These are phyloP conservation scores for Enoplosus armatus DNA, from an alignment of 2,797 vertebrate genomes.

Conservation along the genomic window DNA sequence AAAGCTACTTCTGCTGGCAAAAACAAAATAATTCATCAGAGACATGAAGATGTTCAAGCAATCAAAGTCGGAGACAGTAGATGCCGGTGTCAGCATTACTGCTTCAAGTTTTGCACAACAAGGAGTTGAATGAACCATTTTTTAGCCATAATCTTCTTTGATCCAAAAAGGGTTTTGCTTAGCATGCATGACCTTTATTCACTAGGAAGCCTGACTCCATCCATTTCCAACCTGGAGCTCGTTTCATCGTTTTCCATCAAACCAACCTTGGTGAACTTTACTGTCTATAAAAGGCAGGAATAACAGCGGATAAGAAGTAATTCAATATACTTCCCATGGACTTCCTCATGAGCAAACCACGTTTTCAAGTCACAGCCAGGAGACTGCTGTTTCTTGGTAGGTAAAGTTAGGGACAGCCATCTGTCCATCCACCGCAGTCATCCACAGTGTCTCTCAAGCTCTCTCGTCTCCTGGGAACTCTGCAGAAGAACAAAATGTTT, in stretches of 20 bases:
- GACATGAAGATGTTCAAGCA: slow-evolving; percentile 57
- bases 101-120: slow-evolving; percentile 36
- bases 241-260: slow-evolving; percentile 37
- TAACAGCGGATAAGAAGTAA: slow-evolving; percentile 4
- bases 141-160: slow-evolving; percentile 22
- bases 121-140: slow-evolving; percentile 35
- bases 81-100: slow-evolving; percentile 49
- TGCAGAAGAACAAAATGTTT: background rate
- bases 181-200: slow-evolving; percentile 33
- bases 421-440: background rate
- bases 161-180: slow-evolving; percentile 48
- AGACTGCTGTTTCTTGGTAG: background rate
- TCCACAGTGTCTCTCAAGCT: background rate
- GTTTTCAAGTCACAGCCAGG: background rate
- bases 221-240: slow-evolving; percentile 23
- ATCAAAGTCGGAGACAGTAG: slow-evolving; percentile 58
- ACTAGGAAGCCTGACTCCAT: slow-evolving; percentile 15
- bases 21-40: slow-evolving; percentile 74
- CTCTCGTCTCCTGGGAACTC: background rate
- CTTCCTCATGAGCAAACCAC: background rate
- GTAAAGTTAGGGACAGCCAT: background rate
- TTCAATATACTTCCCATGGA: background rate
- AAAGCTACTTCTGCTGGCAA: slow-evolving; percentile 72
- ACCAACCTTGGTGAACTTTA: slow-evolving; percentile 1
- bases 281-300: slow-evolving; percentile 13